A percentile compares a stretch with the other conserved stretches of the same genome.
Conservation (phyloP, 2,888 invertebrate genomes). For the Dynastes grantii region DNA sequence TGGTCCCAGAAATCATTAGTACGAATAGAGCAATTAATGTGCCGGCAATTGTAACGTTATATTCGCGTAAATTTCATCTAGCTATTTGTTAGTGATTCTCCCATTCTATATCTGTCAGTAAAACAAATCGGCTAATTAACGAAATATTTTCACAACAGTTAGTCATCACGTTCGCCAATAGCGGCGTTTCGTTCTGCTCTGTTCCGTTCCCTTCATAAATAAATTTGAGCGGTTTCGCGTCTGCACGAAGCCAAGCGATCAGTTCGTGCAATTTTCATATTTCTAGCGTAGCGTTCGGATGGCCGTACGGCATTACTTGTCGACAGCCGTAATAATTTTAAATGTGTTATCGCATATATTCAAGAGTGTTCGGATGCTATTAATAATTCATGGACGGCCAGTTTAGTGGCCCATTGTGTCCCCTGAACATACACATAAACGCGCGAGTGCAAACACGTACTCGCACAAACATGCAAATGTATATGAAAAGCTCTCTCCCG, state of each 20-base stretch:
- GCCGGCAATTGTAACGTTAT: not conserved
- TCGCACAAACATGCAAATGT: conserved; percentile 17
- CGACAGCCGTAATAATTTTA: conserved; percentile 38
- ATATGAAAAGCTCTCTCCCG: conserved; percentile 21
- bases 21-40: no score
- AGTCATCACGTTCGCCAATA: not conserved
- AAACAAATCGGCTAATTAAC: conserved; percentile 36
- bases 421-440: conserved; percentile 14
- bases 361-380: conserved; percentile 10
- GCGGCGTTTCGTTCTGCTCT: not conserved
- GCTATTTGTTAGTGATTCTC: not conserved
- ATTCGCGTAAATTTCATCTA: not conserved
- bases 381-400: conserved; percentile 38
- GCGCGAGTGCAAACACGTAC: not conserved
- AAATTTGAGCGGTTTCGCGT: conserved; percentile 17
- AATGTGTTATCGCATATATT: conserved; percentile 29
- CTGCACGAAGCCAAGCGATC: not conserved
- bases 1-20: no score
- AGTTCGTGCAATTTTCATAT: conserved; percentile 28
- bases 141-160: conserved; percentile 31
- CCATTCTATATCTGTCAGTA: not conserved
- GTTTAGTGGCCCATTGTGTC: conserved; percentile 31
- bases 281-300: not conserved
- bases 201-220: conserved; percentile 13
- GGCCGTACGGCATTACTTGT: not conserved